Conservation (phyloP, 2,888 invertebrate genomes). For the Aspidapion aeneum region DNA sequence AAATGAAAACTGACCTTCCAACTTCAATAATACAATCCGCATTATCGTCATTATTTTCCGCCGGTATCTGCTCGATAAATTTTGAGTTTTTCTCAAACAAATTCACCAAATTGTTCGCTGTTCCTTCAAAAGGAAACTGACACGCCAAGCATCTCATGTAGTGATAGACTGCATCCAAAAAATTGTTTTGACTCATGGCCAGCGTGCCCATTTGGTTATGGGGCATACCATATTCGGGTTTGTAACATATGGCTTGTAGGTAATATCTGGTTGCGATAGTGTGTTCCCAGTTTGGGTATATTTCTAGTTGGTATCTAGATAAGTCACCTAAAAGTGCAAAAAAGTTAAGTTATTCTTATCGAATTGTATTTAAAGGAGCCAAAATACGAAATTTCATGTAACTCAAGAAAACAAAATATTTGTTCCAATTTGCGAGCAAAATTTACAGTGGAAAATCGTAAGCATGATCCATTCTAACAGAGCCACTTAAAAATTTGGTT, state of each 20-base stretch:
- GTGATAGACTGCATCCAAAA: slow-evolving; percentile 84
- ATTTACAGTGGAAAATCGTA: slow-evolving; percentile 56
- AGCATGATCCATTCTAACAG: no score
- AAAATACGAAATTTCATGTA: no score
- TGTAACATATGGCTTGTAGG: slow-evolving; percentile 73
- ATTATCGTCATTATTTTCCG: slow-evolving; percentile 38
- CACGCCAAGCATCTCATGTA: slow-evolving; percentile 83
- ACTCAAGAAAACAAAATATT: no score
- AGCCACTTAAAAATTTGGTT: no score
- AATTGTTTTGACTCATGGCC: slow-evolving; percentile 73
- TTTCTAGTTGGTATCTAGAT: slow-evolving; percentile 79
- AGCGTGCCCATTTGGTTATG: slow-evolving; percentile 93
- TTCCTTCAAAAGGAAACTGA: slow-evolving; percentile 81
- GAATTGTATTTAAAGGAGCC: no score
- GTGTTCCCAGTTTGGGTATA: slow-evolving; percentile 65
- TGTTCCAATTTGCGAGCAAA: not conserved
- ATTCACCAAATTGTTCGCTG: slow-evolving; percentile 80
- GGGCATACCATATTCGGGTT: slow-evolving; percentile 83
- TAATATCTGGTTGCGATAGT: slow-evolving; percentile 80
- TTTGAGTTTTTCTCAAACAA: slow-evolving; percentile 67
- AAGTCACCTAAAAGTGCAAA: slow-evolving; percentile 84
- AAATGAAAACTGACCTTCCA: slow-evolving; percentile 49
- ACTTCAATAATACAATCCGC: slow-evolving; percentile 46
- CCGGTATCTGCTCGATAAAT: slow-evolving; percentile 53
- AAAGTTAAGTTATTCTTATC: no score